Evolutionary conservation across 92 coral and sea anemone species (phyloP), one percentile per base, ranked within the genome.

Genomic region (Actinernus sp.): DNA sequence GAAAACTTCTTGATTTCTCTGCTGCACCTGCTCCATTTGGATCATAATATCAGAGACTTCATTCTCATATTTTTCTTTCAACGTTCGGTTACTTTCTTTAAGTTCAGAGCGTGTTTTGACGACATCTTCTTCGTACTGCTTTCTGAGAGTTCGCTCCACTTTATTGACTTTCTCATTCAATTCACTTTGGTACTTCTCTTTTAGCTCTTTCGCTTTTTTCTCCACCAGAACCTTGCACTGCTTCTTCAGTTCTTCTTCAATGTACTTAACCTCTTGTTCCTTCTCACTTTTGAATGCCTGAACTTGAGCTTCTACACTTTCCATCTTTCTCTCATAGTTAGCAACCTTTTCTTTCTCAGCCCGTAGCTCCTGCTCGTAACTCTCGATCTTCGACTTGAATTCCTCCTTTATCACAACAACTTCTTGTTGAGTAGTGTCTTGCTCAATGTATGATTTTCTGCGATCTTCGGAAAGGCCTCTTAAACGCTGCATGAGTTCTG

Each of bases 1-100:
- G 41, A 91, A 91, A 18, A 91, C 97, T 53, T 93, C 92, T 56
- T 85, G 94, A 48, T 85, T 92, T 34, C 93, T 71, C 20, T 93
- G 94, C 44, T 93, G 98, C 0, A 93, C 84, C 47, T 90, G 94
- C 29, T 93, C 98, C 89, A 93, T 86, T 53, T 93, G 97, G 34
- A 58, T 74, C 86, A 91, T 80, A 11, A 93, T 85, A 24, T 93
- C 98, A 1, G 97, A 72, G 24, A 93, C 82, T 53, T 93, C 88
- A 21, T 88, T 79, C 39, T 93, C 98, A 39, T 91, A 93, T 60
- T 93, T 93, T 34, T 81, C 93, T 69, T 93, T 93, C 61, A 93
- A 56, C 13, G 98, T 93, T 17, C 84, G 64, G 41, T 88, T 79
- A 49, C 96, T 93, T 53, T 90, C 98, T 39, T 79, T 92, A 26